These are phyloP conservation scores for Strigamia transsilvanica DNA, from an alignment of 2,888 invertebrate species.

Conservation along the genomic window DNA sequence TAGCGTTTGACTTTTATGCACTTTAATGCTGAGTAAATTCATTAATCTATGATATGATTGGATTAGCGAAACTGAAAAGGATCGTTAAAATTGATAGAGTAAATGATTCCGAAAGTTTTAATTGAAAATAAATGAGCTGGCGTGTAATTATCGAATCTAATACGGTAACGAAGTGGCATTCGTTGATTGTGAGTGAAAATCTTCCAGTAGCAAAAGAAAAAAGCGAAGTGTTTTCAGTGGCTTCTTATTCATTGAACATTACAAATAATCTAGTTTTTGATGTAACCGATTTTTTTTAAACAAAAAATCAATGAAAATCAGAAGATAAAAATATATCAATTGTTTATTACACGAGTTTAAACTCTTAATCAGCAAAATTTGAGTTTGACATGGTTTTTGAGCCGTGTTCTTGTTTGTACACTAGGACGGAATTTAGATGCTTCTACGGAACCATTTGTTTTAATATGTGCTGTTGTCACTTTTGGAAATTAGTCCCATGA, in stretches of 20 bases:
- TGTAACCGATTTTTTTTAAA: too few relatives aligned
- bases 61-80: not conserved
- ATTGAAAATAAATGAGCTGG: conserved; percentile 8
- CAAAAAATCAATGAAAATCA: too few relatives aligned
- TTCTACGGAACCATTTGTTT: not conserved
- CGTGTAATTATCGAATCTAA: not conserved
- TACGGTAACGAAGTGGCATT: not conserved
- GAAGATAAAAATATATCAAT: too few relatives aligned
- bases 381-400: not conserved
- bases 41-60: not conserved
- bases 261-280: too few relatives aligned
- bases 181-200: not conserved
- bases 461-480: conserved; percentile 8
- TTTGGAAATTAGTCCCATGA: not conserved
- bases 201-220: not conserved
- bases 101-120: not conserved
- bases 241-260: too few relatives aligned
- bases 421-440: not conserved
- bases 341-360: not conserved
- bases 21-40: not conserved
- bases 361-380: not conserved
- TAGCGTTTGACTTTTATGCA: too few relatives aligned
- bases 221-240: not conserved
- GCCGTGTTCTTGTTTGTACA: not conserved
- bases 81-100: not conserved